Evolutionary conservation across 2,797 vertebrate genomes (phyloP), one percentile per base, ranked within the genome.

Genomic region (Melopsittacus undulatus): DNA sequence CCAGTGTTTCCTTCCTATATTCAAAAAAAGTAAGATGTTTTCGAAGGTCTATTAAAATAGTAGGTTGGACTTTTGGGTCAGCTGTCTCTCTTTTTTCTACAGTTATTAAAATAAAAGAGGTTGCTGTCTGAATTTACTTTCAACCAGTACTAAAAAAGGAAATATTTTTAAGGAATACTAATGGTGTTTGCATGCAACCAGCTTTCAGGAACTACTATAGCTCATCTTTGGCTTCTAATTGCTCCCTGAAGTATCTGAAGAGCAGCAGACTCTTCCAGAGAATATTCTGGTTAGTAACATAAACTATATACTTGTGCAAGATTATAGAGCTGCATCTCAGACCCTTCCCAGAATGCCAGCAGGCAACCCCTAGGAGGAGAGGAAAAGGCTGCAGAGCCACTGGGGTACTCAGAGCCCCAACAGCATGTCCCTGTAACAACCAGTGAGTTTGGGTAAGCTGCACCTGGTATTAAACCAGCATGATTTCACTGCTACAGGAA

Each of bases 391-490:
- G 12, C 5, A 86, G 64, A 34, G 11, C 22, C 83, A 9, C 22
- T 15, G 34, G 26, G 30, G 30, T 16, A 5, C 46, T 63, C 38
- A 10, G 32, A 77, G 23, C 11, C 20, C 23, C 22, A 40, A 5
- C 10, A 69, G 3, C 14, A 42, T 3, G 0, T n/a, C 26, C 30
- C 26, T 11, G 10, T 15, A 11, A 24, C 1, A 40, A 29, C 11
- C 48, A 72, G 20, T 11, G 32, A 43, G 13, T 46, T 42, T 48
- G 38, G 34, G 62, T 88, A 75, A 14, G 19, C 32, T 66, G 18
- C 4, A n/a, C 4, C 5, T 81, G 7, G 2, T 43, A 9, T 20
- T 66, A 15, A 69, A 45, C 5, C 5, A 3, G 23, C 0, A 0
- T 46, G 29, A 32, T 51, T 66, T 49, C 43, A 20, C 21, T 40